phyloP scores from a whole-genome alignment of 1,140 invertebrate genomes.

The Drosophila suzukii region DNA sequence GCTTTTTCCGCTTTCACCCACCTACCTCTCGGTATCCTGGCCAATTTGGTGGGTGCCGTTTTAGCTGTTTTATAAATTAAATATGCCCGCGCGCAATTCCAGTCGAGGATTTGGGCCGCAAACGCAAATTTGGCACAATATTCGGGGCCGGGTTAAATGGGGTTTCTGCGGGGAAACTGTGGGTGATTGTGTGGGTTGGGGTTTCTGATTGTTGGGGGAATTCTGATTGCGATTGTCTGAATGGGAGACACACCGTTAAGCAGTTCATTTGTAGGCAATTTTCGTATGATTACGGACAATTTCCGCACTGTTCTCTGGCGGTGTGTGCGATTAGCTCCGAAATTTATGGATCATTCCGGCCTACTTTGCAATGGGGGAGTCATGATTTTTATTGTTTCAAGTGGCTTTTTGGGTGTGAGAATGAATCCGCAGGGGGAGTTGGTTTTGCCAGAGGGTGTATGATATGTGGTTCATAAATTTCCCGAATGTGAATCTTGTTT shows the following conservation, averaged over 20 bases:
- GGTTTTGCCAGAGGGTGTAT: constrained; percentile 10
- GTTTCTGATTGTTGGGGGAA: constrained; percentile 5
- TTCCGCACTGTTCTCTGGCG: constrained; percentile 35
- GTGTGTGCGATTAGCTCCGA: constrained; percentile 65
- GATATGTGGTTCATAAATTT: constrained; percentile 61
- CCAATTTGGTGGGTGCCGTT: constrained; percentile 59
- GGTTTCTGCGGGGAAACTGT: constrained; percentile 15
- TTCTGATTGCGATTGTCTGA: constrained; percentile 45
- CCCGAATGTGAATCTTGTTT: neutral
- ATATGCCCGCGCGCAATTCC: constrained; percentile 61
- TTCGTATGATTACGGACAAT: constrained; percentile 75
- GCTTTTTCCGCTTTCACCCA: constrained; percentile 13
- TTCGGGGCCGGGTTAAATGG: constrained; percentile 64
- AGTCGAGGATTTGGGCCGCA: constrained; percentile 38
- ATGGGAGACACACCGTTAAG: constrained; percentile 78
- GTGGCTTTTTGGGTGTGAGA: constrained; percentile 4
- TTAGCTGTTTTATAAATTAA: constrained; percentile 76
- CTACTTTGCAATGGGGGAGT: constrained; percentile 14
- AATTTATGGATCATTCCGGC: constrained; percentile 67
- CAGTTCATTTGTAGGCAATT: constrained; percentile 81
- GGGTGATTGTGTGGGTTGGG: constrained; percentile 10
- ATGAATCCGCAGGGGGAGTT: neutral
- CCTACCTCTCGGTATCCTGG: neutral
- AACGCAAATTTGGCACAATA: constrained; percentile 69
- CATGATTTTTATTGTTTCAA: constrained; percentile 72